Percentiles rank a stretch among this genome's conserved stretches.
phyloP scores from a whole-genome alignment of 2,113 vertebrate genomes.

The Nibea coibor region DNA sequence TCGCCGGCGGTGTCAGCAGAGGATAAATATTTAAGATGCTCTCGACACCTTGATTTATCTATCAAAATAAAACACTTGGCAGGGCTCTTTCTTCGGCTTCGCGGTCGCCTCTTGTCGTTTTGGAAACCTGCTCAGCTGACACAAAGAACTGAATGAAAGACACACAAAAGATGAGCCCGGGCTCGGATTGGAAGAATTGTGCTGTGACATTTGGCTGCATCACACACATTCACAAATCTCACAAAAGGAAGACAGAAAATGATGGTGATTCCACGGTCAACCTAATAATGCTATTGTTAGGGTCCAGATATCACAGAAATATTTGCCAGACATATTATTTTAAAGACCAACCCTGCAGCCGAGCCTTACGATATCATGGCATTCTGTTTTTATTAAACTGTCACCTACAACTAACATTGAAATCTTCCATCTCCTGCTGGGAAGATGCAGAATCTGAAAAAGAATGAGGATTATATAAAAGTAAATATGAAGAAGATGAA shows the following conservation, averaged over 20 bases:
- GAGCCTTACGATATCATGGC: too few species aligned
- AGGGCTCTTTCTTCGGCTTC: background rate
- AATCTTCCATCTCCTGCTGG: too few species aligned
- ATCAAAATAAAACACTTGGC: slow-evolving; percentile 7
- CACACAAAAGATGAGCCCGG: background rate
- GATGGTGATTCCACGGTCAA: too few species aligned
- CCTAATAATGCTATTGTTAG: too few species aligned
- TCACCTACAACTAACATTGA: too few species aligned
- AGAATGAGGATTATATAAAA: too few species aligned
- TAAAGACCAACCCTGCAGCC: too few species aligned
- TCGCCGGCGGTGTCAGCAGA: background rate
- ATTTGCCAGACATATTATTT: too few species aligned
- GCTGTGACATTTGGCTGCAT: background rate
- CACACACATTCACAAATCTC: background rate
- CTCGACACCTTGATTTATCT: slow-evolving; percentile 1
- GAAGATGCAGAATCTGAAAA: too few species aligned
- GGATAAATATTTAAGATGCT: slow-evolving; percentile 6
- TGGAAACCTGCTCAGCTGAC: background rate
- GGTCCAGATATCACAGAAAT: too few species aligned
- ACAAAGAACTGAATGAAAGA: background rate
- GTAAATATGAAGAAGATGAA: too few species aligned
- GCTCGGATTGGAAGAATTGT: background rate
- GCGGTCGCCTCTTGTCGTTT: background rate
- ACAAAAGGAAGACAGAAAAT: too few species aligned
- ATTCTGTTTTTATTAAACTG: background rate